Conservation (phyloP, 2,113 vertebrate species). For the Melierax canorus region DNA sequence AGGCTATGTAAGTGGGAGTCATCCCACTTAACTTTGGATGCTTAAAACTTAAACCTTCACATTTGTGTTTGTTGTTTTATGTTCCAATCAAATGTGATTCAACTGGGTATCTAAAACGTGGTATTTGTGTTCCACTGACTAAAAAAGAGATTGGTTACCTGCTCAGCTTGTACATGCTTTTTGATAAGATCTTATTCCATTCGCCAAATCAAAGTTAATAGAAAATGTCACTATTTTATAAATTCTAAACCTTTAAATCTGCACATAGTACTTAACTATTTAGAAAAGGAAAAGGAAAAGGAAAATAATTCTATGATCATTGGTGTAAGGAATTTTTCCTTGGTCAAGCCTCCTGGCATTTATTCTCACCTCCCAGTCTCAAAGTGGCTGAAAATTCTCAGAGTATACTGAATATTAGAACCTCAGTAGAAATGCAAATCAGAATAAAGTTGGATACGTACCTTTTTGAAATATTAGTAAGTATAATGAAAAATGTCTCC, state of each 20-base stretch:
- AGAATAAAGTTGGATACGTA: not conserved
- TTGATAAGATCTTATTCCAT: not conserved
- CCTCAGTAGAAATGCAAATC: not conserved
- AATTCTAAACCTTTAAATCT: not conserved
- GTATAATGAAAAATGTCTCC: not conserved
- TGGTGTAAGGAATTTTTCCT: not conserved
- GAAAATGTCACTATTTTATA: not conserved
- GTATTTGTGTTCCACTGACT: not conserved
- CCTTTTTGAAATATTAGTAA: conserved; percentile 26
- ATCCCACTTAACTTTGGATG: not conserved
- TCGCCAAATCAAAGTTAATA: not conserved
- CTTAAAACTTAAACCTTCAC: not conserved
- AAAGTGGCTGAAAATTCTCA: not conserved
- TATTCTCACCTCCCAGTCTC: not conserved
- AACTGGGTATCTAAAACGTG: not conserved
- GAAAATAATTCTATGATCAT: not conserved
- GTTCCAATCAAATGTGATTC: not conserved
- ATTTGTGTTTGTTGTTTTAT: not conserved
- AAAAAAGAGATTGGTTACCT: not conserved
- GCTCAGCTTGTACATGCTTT: not conserved
- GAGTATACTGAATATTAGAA: not conserved
- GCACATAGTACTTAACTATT: not conserved
- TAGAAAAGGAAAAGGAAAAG: too few relatives aligned
- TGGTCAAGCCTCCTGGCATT: not conserved
- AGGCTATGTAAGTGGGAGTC: not conserved